Conservation (phyloP, 1,140 invertebrate genomes). For the Leptoteleia sp. region DNA sequence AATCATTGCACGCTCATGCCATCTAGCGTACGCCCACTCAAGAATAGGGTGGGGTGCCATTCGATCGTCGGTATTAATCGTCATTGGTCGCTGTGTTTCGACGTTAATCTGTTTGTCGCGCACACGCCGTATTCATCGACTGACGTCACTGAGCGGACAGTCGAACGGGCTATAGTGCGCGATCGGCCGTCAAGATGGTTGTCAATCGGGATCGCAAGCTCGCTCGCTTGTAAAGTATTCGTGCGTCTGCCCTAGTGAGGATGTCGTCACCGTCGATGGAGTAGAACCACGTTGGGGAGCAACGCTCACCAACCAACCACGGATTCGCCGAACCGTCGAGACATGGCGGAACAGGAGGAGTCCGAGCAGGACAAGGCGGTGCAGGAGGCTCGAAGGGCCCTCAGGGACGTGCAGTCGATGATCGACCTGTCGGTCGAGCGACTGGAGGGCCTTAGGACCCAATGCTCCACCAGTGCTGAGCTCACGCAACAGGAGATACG, state of each 20-base stretch:
- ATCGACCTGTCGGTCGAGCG: conserved; percentile 96
- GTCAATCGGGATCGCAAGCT: conserved; percentile 67
- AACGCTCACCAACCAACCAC: background rate
- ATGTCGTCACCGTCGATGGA: conserved; percentile 43
- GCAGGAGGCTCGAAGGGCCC: conserved; percentile 82
- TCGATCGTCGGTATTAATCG: too few species aligned
- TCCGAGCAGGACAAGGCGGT: conserved; percentile 80
- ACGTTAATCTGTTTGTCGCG: conserved; percentile 2
- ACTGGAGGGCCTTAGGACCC: conserved; percentile 93
- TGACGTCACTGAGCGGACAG: conserved; percentile 51
- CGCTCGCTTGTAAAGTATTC: conserved; percentile 62
- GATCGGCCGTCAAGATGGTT: conserved; percentile 47
- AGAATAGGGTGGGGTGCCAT: too few species aligned
- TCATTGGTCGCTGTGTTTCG: background rate
- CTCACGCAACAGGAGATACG: conserved; percentile 97
- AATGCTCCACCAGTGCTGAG: conserved; percentile 94
- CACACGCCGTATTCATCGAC: conserved; percentile 42
- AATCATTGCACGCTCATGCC: too few species aligned
- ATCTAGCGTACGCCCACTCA: too few species aligned
- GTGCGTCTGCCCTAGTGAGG: conserved; percentile 3
- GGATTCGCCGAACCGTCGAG: conserved; percentile 42
- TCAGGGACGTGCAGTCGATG: conserved; percentile 91
- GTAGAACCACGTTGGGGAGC: background rate
- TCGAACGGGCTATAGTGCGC: conserved; percentile 36
- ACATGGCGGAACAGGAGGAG: conserved; percentile 78